These are phyloP conservation scores for Luehdorfia chinensis DNA, from an alignment of 1,140 invertebrate genomes.

Conservation along the genomic window DNA sequence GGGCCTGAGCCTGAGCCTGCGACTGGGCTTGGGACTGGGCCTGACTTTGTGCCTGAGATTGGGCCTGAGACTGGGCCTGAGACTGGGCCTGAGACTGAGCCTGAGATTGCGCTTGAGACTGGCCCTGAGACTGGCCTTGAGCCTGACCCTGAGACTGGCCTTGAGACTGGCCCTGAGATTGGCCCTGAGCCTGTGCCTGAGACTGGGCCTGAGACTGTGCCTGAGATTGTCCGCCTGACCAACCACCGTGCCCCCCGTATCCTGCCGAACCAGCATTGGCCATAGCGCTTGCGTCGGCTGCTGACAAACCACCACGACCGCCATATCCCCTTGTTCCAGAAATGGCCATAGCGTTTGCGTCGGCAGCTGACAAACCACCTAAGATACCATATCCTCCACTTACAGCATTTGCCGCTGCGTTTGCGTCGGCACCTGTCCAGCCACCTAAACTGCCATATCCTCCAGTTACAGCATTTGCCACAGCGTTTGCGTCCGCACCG, in stretches of 20 bases:
- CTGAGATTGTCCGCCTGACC: slow-evolving; percentile 18
- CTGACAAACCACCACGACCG: slow-evolving; percentile 5
- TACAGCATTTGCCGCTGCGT: slow-evolving; percentile 17
- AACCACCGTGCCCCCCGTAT: slow-evolving; percentile 9
- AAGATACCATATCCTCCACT: slow-evolving; percentile 11
- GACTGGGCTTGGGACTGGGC: slow-evolving; percentile 18
- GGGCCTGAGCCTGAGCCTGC: slow-evolving; percentile 12
- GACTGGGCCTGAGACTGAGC: too few relatives aligned
- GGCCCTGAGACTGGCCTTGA: too few relatives aligned
- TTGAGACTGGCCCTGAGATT: not conserved
- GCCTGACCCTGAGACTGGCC: slow-evolving; percentile 10
- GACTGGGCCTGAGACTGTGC: not conserved
- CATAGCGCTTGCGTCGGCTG: slow-evolving; percentile 12
- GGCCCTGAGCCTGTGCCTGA: not conserved
- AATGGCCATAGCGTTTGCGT: slow-evolving; percentile 21
- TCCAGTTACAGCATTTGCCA: slow-evolving; percentile 1
- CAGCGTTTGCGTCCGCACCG: slow-evolving; percentile 8
- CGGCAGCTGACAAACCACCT: slow-evolving; percentile 4
- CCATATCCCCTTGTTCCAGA: not conserved
- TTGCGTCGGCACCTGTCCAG: slow-evolving; percentile 5
- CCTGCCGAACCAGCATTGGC: slow-evolving; percentile 3
- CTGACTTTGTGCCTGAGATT: too few relatives aligned
- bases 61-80: not conserved
- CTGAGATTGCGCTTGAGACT: too few relatives aligned
- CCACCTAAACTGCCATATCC: not conserved